phyloP scores from a whole-genome alignment of 2,888 invertebrate species.

The Synergus umbraculus region DNA sequence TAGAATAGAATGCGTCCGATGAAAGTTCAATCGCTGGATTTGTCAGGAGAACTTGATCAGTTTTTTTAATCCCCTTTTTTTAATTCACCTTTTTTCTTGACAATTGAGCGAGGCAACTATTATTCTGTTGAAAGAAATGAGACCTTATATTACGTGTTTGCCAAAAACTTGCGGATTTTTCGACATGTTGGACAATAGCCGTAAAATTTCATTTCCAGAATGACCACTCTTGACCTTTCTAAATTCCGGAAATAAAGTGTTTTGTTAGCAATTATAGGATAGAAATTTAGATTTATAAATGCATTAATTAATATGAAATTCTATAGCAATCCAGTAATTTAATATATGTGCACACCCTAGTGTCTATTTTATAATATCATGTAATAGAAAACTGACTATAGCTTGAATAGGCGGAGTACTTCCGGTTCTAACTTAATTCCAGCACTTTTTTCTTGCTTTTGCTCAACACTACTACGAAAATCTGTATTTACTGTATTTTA shows the following conservation, averaged over 20 bases:
- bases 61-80: background rate
- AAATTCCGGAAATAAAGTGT: no score
- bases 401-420: background rate
- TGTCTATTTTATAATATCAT: background rate
- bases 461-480: background rate
- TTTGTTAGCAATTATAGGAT: no score
- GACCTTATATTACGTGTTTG: background rate
- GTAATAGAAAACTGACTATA: background rate
- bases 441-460: background rate
- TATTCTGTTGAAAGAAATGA: background rate
- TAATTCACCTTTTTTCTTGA: background rate
- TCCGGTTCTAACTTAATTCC: background rate
- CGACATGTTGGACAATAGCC: background rate
- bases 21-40: slow-evolving; percentile 9
- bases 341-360: background rate
- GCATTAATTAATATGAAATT: background rate
- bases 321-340: background rate
- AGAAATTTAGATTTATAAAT: background rate
- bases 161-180: background rate
- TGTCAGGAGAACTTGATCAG: background rate
- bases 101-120: background rate
- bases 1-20: background rate
- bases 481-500: background rate
- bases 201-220: background rate
- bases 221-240: no score